Evolutionary conservation across 1,140 invertebrate species (phyloP), one percentile per base, ranked within the genome.

Genomic region (Eumeta japonica): DNA sequence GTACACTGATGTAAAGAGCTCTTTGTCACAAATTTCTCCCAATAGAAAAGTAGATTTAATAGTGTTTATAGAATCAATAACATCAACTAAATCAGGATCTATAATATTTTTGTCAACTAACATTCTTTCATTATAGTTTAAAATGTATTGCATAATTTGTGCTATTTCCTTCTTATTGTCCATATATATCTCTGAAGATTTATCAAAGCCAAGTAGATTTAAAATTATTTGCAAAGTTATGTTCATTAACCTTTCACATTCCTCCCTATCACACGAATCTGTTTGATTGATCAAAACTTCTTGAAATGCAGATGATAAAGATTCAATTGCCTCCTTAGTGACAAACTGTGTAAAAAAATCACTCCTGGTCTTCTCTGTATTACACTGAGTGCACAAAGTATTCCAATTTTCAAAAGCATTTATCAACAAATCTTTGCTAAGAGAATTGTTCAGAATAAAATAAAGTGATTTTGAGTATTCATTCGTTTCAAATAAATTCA

Each of bases 381-480:
- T 73, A 32, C 58, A 65, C 35, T 61, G 61, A 41, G 59, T 57
- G 48, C 79, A 73, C 2, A 81, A 60, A 16, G 77, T 76, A 55
- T 81, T 81, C 0, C 78, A 58, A 16, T 79, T 77, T 46, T 81
- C 79, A 11, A 83, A 57, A 1, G 78, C 73, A 34, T 75, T 76
- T 1, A 70, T 41, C 2, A 84, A 48, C 0, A 84, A 47, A 17
- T 81, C 79, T 66, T 81, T 80, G 48, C 83, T 85, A 1, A 78
- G 81, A 0, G 85, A 88, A 59, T 83, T 86, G 36, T 72, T 74
- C 30, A 89, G 59, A 41, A 89, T 83, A 49, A 83, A 86, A 45
- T 62, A 75, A 15, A 88, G 52, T 45, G 78, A 63, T 20, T 75
- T 59, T 3, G 80, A 74, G 39, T 85, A 75, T 28, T 77, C 52